Conservation (phyloP, 2,888 invertebrate genomes). For the Omphaloscelis lunosa region DNA sequence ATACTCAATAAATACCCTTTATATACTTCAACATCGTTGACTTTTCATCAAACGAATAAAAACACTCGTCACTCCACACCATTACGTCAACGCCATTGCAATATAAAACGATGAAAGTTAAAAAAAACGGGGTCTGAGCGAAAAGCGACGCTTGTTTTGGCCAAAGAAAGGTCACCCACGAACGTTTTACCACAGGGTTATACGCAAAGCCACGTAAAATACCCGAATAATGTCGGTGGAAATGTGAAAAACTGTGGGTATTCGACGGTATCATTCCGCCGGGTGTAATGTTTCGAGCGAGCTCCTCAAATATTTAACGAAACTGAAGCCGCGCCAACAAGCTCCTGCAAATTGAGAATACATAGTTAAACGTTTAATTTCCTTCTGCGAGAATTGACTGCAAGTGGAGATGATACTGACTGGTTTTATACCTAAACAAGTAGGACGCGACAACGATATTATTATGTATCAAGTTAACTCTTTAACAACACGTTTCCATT, state of each 20-base stretch:
- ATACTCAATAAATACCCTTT: slow-evolving; percentile 50
- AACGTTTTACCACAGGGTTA: slow-evolving; percentile 7
- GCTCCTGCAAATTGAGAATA: slow-evolving; percentile 70
- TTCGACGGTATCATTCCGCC: slow-evolving; percentile 61
- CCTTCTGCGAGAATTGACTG: slow-evolving; percentile 19
- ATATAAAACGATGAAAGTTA: slow-evolving; percentile 47
- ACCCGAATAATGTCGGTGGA: slow-evolving; percentile 47
- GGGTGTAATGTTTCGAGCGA: slow-evolving; percentile 60
- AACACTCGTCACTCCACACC: slow-evolving; percentile 49
- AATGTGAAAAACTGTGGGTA: slow-evolving; percentile 56
- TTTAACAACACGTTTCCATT: slow-evolving; percentile 16
- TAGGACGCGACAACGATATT: slow-evolving; percentile 11
- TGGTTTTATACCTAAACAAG: slow-evolving; percentile 13
- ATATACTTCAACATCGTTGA: slow-evolving; percentile 36
- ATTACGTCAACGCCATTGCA: slow-evolving; percentile 51
- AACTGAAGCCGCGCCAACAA: slow-evolving; percentile 61
- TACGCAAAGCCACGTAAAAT: slow-evolving; percentile 50
- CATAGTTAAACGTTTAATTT: slow-evolving; percentile 59
- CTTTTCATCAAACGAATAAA: slow-evolving; percentile 58
- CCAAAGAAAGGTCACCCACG: slow-evolving; percentile 41
- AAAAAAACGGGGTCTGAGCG: slow-evolving; percentile 40
- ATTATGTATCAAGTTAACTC: slow-evolving; percentile 30
- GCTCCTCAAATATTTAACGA: slow-evolving; percentile 73
- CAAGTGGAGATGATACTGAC: slow-evolving; percentile 4
- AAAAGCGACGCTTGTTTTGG: slow-evolving; percentile 45